phyloP scores from a whole-genome alignment of 23 tunicate genomes.

The Trididemnum clinides region DNA sequence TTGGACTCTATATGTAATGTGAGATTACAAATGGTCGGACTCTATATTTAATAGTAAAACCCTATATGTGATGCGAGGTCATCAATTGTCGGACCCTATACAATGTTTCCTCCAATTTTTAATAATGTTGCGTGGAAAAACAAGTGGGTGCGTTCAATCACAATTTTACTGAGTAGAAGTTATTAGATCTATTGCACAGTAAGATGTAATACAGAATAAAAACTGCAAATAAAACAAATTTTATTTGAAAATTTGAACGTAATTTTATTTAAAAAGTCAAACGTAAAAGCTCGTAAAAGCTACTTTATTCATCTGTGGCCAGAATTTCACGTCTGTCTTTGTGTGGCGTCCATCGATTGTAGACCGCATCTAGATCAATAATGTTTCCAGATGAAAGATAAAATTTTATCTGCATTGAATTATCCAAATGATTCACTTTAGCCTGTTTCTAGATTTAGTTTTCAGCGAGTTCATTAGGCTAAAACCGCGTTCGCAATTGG shows the following conservation, averaged over 20 bases:
- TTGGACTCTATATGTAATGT: too few species aligned
- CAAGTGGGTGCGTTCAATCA: background rate
- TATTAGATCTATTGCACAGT: background rate
- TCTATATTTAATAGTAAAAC: too few species aligned
- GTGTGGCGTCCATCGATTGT: too few species aligned
- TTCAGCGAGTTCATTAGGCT: background rate
- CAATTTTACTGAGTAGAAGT: background rate
- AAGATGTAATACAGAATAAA: background rate
- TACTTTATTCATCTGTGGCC: background rate
- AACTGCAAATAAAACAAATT: background rate
- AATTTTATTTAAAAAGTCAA: background rate
- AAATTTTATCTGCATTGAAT: too few species aligned
- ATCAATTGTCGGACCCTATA: too few species aligned
- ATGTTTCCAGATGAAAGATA: too few species aligned
- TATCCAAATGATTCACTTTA: too few species aligned
- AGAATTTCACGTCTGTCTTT: too few species aligned
- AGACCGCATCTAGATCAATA: too few species aligned
- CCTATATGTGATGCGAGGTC: too few species aligned
- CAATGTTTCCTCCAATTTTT: background rate
- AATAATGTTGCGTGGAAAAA: background rate
- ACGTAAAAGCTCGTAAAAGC: background rate
- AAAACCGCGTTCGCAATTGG: background rate
- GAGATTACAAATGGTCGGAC: too few species aligned
- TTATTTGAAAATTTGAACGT: background rate
- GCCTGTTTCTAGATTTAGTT: background rate